Percentiles rank a stretch among this genome's conserved stretches.
phyloP scores from a whole-genome alignment of 2,888 invertebrate species.

The Syritta pipiens region DNA sequence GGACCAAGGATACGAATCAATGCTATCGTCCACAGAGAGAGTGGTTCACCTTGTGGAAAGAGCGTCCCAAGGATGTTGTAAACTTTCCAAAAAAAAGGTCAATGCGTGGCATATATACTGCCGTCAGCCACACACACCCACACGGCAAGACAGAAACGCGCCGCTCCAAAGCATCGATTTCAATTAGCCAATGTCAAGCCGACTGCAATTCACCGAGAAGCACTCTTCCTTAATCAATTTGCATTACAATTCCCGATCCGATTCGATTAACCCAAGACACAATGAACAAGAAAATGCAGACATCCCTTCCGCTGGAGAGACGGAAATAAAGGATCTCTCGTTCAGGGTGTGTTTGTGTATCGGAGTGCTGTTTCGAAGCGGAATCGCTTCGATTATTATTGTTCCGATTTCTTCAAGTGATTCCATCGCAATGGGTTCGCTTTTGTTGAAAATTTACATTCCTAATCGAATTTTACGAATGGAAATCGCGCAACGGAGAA shows the following conservation, averaged over 20 bases:
- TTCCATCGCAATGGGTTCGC: neutral
- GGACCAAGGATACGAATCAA: slow-evolving; percentile 61
- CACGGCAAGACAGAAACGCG: too few species aligned
- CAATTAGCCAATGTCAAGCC: slow-evolving; percentile 58
- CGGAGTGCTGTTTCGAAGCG: slow-evolving; percentile 18
- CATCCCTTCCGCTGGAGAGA: slow-evolving; percentile 8
- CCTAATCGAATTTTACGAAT: slow-evolving; percentile 62
- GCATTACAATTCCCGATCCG: slow-evolving; percentile 57
- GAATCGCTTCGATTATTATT: slow-evolving; percentile 56
- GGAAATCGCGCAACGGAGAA: slow-evolving; percentile 38
- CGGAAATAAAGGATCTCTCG: slow-evolving; percentile 19
- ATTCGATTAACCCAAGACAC: slow-evolving; percentile 52
- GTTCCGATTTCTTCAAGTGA: slow-evolving; percentile 53
- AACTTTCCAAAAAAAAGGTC: slow-evolving; percentile 49
- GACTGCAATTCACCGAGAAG: slow-evolving; percentile 43
- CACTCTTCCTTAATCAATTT: slow-evolving; percentile 51
- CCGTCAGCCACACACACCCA: neutral
- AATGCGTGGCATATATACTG: slow-evolving; percentile 23
- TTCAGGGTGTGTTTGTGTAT: slow-evolving; percentile 24
- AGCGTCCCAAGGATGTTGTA: slow-evolving; percentile 41
- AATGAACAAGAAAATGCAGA: slow-evolving; percentile 26
- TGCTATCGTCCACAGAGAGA: slow-evolving; percentile 10
- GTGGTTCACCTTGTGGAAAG: neutral
- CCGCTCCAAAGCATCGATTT: slow-evolving; percentile 49
- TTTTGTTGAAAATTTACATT: slow-evolving; percentile 52